Evolutionary conservation across 2,113 vertebrate species (phyloP), one percentile per base, ranked within the genome.

Genomic region (Myiozetetes cayanensis): DNA sequence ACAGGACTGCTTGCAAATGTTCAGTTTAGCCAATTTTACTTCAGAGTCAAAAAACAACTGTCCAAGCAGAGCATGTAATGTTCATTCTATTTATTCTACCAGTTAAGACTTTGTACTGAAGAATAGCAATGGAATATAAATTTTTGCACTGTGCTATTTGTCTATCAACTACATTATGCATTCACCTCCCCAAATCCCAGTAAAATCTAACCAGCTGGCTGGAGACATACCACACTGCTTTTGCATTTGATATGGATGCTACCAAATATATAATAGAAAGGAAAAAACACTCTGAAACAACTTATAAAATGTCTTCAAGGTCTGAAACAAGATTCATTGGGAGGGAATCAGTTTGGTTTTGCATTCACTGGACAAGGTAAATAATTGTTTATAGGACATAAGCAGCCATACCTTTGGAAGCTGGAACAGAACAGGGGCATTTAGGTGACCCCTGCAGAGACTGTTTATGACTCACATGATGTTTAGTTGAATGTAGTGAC

Each of bases 381-480:
- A 7, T 24, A 31, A 55, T 12, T 33, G 33, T 22, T 44, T 44
- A 18, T 2, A 74, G 31, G 37, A 74, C 41, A 21, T 19, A 35
- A 56, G 18, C 10, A 79, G 30, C 30, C 23, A 5, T 2, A 23
- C 2, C 35, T 80, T 18, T 24, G 58, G 33, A 50, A 83, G 17
- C 3, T 43, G 68, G 28, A 33, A 25, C 33, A 14, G 28, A 4
- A 23, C 19, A 75, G 37, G 4, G 7, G 17, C 27, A 58, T n/a
- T 9, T 11, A 13, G 24, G 28, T 11, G 61, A 71, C 31, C 41
- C 10, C 41, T 78, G 19, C 27, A 85, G 27, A 70, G 21, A n/a
- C 4, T 20, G 13, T 3, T 0, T 3, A 2, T 1, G 7, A 44
- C 59, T n/a, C n/a, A 12, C 16, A n/a, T 3, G 3, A 13, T 41